These are phyloP conservation scores for Eriosoma lanigerum DNA, from an alignment of 1,140 invertebrate species.

Conservation along the genomic window DNA sequence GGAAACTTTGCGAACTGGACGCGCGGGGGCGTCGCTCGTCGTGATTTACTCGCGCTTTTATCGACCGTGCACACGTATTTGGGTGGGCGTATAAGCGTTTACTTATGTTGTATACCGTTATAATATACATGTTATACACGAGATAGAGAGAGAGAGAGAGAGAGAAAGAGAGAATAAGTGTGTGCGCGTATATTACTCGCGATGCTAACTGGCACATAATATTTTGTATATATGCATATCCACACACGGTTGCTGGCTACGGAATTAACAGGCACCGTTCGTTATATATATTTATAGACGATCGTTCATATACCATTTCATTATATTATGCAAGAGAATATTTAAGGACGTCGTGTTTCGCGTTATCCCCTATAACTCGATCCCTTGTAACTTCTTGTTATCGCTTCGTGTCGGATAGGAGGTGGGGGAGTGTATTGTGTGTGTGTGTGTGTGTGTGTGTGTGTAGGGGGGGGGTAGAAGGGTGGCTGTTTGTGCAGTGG, in stretches of 20 bases:
- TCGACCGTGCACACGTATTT: not conserved
- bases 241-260: not conserved
- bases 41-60: not conserved
- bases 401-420: no score
- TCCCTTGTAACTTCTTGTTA: constrained; percentile 29
- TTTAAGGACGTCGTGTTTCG: not conserved
- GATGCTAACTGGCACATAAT: no score
- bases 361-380: not conserved
- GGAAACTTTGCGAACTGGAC: not conserved
- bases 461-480: not conserved
- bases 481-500: constrained; percentile 25
- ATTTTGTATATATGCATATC: no score
- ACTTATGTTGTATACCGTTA: not conserved
- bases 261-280: not conserved
- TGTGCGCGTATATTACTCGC: not conserved
- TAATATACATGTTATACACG: not conserved
- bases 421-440: no score
- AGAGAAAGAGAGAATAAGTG: not conserved
- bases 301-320: not conserved
- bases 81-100: not conserved
- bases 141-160: no score
- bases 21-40: not conserved
- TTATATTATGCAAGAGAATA: not conserved
- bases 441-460: no score
- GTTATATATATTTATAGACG: no score